Evolutionary conservation across 2,113 vertebrate species (phyloP).

Genomic region (Sciurus niger): DNA sequence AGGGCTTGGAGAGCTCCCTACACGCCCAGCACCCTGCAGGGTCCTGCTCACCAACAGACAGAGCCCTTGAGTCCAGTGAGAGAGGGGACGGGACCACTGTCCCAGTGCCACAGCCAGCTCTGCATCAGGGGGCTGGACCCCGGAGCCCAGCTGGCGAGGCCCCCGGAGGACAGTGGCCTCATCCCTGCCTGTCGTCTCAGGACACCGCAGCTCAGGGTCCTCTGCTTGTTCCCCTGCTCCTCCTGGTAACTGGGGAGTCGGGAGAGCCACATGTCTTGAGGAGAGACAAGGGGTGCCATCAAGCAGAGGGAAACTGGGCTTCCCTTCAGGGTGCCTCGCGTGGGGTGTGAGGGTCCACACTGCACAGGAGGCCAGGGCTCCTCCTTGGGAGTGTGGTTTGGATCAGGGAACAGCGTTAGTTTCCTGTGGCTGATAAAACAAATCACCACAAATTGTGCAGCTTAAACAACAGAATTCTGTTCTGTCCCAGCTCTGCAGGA

Average conservation of each 20-base stretch:
- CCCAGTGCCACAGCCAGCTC: background rate
- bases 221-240: background rate
- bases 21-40: fast-evolving
- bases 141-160: background rate
- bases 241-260: background rate
- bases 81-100: too few relatives aligned
- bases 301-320: background rate
- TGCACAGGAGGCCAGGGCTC: background rate
- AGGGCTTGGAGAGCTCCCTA: background rate
- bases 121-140: background rate
- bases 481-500: background rate
- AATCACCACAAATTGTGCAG: background rate
- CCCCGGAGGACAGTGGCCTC: background rate
- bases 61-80: background rate
- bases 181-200: too few relatives aligned
- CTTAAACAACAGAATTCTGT: background rate
- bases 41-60: background rate
- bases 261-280: background rate
- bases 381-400: background rate
- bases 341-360: background rate
- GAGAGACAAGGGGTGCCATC: background rate
- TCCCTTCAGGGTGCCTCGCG: background rate
- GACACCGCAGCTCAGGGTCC: background rate
- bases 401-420: background rate
- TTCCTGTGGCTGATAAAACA: background rate